Evolutionary conservation across 2,113 vertebrate genomes (phyloP).

Genomic region (Atherinomorus stipes): DNA sequence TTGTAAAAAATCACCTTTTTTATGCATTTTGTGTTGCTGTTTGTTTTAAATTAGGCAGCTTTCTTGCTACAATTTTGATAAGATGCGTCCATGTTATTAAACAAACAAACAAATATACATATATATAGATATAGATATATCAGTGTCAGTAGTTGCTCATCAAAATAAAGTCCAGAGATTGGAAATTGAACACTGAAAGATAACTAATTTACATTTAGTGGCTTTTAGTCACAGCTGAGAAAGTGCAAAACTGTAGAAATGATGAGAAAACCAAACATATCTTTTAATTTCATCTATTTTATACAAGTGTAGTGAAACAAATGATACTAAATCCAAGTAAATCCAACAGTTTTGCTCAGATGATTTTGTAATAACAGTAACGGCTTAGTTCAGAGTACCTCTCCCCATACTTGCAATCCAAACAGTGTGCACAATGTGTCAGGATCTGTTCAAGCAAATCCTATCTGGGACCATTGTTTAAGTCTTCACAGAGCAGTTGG

Average conservation of each 20-base stretch:
- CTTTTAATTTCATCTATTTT: background rate
- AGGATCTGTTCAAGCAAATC: slow-evolving; percentile 1
- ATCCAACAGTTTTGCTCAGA: background rate
- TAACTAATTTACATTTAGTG: background rate
- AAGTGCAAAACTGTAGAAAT: background rate
- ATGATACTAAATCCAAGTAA: background rate
- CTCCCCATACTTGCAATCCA: background rate
- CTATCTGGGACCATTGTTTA: background rate
- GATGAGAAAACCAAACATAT: background rate
- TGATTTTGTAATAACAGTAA: background rate
- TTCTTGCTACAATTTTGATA: background rate
- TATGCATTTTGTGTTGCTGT: too few relatives aligned
- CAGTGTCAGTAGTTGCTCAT: too few relatives aligned
- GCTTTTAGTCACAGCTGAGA: background rate
- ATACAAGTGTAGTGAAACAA: background rate
- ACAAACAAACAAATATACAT: background rate
- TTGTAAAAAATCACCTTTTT: too few relatives aligned
- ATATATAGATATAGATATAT: too few relatives aligned
- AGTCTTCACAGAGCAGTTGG: background rate
- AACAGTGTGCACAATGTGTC: too few relatives aligned
- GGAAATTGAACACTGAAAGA: background rate
- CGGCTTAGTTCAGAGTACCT: background rate
- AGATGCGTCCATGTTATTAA: background rate
- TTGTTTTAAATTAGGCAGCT: background rate
- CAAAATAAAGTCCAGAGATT: background rate